These are phyloP conservation scores for Prochilodus magdalenae DNA, from an alignment of 2,113 vertebrate genomes.

Conservation along the genomic window DNA sequence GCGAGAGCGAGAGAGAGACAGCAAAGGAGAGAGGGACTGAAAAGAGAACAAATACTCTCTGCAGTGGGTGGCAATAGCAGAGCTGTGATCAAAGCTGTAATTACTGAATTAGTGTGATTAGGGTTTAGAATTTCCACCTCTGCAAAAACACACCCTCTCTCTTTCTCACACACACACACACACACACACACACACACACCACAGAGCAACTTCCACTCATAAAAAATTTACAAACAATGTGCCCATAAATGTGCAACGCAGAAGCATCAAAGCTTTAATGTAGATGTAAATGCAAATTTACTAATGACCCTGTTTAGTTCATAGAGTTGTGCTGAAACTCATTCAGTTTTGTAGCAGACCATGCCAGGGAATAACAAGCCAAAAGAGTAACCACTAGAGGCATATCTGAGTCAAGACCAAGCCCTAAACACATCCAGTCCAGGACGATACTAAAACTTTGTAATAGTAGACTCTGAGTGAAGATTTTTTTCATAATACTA, in stretches of 20 bases:
- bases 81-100: slow-evolving; percentile 19
- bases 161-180: slow-evolving; percentile 1
- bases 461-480: too few relatives aligned
- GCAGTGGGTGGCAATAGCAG: neutral
- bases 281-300: neutral
- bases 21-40: neutral
- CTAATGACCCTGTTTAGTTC: neutral
- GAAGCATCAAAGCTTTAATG: neutral
- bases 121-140: slow-evolving; percentile 19
- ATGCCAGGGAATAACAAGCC: neutral
- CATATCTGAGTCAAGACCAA: too few relatives aligned
- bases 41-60: neutral
- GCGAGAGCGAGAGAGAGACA: too few relatives aligned
- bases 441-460: too few relatives aligned
- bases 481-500: too few relatives aligned
- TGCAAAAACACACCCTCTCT: neutral
- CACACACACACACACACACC: neutral
- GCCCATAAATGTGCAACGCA: neutral
- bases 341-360: neutral
- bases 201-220: neutral
- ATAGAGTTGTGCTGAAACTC: neutral
- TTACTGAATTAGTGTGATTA: slow-evolving; percentile 50
- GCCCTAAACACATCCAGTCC: too few relatives aligned
- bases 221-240: neutral
- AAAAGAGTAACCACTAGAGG: neutral